These are phyloP conservation scores for Synanceia verrucosa DNA, from an alignment of 2,797 vertebrate species.

Conservation along the genomic window DNA sequence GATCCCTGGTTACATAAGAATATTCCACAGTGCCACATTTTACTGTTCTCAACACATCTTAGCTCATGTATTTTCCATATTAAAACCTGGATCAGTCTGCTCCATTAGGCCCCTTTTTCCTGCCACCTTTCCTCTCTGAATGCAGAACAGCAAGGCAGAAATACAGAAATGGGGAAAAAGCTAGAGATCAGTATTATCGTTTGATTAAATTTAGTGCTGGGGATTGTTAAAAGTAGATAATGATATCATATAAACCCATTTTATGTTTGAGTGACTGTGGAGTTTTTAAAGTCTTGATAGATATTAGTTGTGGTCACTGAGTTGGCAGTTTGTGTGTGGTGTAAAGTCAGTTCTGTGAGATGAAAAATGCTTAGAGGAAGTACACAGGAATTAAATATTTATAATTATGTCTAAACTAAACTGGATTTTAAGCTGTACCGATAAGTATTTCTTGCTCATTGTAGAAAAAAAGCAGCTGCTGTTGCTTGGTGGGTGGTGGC, in stretches of 20 bases:
- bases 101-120: conserved; percentile 10
- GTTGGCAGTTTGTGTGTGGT: neutral
- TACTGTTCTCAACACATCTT: conserved; percentile 28
- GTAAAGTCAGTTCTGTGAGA: neutral
- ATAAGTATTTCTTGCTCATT: neutral
- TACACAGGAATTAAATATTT: neutral
- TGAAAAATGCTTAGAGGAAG: conserved; percentile 25
- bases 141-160: neutral
- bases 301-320: conserved; percentile 1
- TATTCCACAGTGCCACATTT: conserved; percentile 21
- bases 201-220: neutral
- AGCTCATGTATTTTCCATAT: conserved; percentile 45
- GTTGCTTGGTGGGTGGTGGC: conserved; percentile 39
- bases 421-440: neutral
- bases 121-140: conserved; percentile 31
- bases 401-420: neutral
- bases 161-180: neutral
- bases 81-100: conserved; percentile 30
- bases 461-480: neutral
- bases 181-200: neutral
- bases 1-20: conserved; percentile 30
- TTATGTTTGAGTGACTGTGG: neutral
- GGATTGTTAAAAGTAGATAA: neutral
- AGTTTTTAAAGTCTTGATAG: neutral
- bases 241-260: neutral